These are phyloP conservation scores for Thymelicus lineola DNA, from an alignment of 2,888 invertebrate genomes.

Conservation along the genomic window DNA sequence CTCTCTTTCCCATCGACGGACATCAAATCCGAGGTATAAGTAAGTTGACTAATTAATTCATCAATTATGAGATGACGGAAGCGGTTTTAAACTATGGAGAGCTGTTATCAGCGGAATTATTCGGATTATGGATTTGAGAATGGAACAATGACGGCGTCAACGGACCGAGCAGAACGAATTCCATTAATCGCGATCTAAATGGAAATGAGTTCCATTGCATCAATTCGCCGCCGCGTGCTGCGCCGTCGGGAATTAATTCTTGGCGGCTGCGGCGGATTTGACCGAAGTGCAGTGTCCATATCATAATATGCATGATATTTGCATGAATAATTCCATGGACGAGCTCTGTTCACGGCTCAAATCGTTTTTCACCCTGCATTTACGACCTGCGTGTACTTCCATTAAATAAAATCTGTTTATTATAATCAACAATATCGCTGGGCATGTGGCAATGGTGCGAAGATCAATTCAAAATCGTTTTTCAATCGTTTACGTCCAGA, in stretches of 20 bases:
- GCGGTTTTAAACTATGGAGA: slow-evolving; percentile 22
- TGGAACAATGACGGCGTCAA: slow-evolving; percentile 21
- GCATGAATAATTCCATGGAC: slow-evolving; percentile 19
- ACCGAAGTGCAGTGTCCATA: slow-evolving; percentile 14
- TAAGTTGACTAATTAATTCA: slow-evolving; percentile 29
- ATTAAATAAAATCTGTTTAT: not conserved
- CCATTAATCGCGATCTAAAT: slow-evolving; percentile 42
- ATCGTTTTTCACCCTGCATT: not conserved
- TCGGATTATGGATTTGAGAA: slow-evolving; percentile 4
- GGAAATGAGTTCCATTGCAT: slow-evolving; percentile 40
- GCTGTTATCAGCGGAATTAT: slow-evolving; percentile 30
- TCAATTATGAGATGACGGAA: slow-evolving; percentile 30
- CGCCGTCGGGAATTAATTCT: slow-evolving; percentile 25
- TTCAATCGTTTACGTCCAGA: no score
- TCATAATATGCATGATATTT: slow-evolving; percentile 19
- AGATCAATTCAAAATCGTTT: no score
- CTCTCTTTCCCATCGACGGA: not conserved
- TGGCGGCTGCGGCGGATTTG: slow-evolving; percentile 24
- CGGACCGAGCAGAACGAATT: slow-evolving; percentile 20
- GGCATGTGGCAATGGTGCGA: no score
- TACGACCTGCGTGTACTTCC: not conserved
- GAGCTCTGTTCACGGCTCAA: not conserved
- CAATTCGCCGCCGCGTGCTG: slow-evolving; percentile 7
- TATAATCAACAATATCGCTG: no score
- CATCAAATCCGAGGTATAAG: not conserved